Base-by-base conservation (phyloP, 1,140 invertebrate species). In the Drosophila chauvacae region DNA sequence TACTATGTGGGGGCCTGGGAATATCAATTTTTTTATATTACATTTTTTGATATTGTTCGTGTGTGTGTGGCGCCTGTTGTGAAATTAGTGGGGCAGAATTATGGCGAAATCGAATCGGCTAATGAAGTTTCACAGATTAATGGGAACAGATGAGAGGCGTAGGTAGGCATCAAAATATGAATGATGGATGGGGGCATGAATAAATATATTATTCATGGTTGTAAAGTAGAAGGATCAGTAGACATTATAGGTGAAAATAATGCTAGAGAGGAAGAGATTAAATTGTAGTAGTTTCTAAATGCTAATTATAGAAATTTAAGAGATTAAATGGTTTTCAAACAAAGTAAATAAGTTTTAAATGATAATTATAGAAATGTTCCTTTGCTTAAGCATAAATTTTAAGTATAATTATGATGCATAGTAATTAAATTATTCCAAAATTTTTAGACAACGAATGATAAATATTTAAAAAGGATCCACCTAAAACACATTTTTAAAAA, bases 21-120 rank as follows among this genome's bases (percentile, higher is more conserved):
- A 90, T 84, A 59, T 78, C 23, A 68, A 56, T 68, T 76, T 39
- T 39, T 62, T n/a, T 42, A 14, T 42, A 11, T 50, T 7, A 66
- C 23, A 16, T 41, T 50, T 75, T 69, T 57, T 26, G 3, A 30
- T 59, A 50, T 30, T 30, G 1, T 7, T 23, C 23, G 10, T 13
- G 26, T 50, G 47, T 28, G 28, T 68, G 68, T 73, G 84, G 80
- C 77, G 85, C 85, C 85, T 90, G 85, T 81, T 90, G 81, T 78
- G 85, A 88, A 87, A 87, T 88, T 87, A 56, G 63, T 64, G 70
- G 71, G 72, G 77, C 84, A 87, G 84, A 87, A 87, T 83, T 87
- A 77, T 87, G 80, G 84, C 84, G 77, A 87, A 88, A 88, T 74
- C 72, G 65, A 80, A 81, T 73, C 77, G 68, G 72, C 65, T 87